A percentile compares a stretch with the other conserved stretches of the same genome.
These are phyloP conservation scores for Troilus luridus DNA, from an alignment of 2,888 invertebrate species.

Conservation along the genomic window DNA sequence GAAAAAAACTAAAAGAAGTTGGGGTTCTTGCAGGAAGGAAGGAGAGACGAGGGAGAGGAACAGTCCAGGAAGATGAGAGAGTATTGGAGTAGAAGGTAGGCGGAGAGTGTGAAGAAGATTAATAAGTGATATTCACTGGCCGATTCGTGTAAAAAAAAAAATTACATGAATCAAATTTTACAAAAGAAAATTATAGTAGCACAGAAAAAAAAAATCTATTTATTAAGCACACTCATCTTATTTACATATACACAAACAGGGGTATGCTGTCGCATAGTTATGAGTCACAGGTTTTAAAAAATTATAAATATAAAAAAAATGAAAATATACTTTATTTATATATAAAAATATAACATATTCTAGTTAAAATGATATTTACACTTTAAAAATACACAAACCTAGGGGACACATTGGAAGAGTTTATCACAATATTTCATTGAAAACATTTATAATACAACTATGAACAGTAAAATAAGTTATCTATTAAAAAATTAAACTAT, in stretches of 20 bases:
- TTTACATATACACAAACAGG: not conserved
- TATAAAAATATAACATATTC: slow-evolving; percentile 48
- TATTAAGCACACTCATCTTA: not conserved
- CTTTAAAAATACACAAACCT: slow-evolving; percentile 28
- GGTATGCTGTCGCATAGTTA: not conserved
- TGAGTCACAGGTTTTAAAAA: not conserved
- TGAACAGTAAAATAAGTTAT: not conserved
- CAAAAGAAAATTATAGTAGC: not conserved
- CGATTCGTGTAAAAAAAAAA: too few relatives aligned
- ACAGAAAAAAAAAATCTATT: not conserved
- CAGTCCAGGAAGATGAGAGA: too few relatives aligned
- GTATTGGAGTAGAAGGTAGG: too few relatives aligned
- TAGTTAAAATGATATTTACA: slow-evolving; percentile 38
- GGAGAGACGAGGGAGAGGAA: too few relatives aligned
- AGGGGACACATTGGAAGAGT: slow-evolving; percentile 2
- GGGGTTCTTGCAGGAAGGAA: too few relatives aligned
- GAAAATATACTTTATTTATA: slow-evolving; percentile 44
- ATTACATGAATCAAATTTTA: not conserved
- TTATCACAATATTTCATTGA: slow-evolving; percentile 45
- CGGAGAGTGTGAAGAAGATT: too few relatives aligned
- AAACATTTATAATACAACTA: not conserved
- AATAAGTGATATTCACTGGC: too few relatives aligned
- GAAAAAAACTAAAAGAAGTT: too few relatives aligned
- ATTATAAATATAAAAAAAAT: slow-evolving; percentile 37
- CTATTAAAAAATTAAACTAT: not conserved